Base-by-base conservation (phyloP, 2,888 invertebrate species). In the Empis stercorea region DNA sequence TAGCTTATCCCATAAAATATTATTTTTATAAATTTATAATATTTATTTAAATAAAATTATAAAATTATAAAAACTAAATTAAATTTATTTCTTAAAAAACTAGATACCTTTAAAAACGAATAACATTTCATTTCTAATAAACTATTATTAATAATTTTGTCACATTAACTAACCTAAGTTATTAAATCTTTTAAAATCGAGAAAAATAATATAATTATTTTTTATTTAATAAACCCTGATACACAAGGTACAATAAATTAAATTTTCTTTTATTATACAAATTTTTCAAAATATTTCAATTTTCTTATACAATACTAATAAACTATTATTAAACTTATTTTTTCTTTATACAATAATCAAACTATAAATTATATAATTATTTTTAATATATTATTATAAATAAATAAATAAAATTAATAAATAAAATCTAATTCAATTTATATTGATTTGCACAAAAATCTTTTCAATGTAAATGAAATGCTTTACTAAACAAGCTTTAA, bases 221-320 rank as follows among this genome's bases (percentile, higher is more conserved):
- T 57, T 63, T 71, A 64, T 57, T 80, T 72, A 73, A 78, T 75
- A 73, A 75, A 74, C 76, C 76, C 79, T 80, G 75, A 80, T 79
- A 79, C 80, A 75, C 78, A 81, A 81, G 79, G 79, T 79, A 81
- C 75, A 73, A 65, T 67, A 74, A 75, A 66, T 71, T 48, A 75
- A 75, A 72, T 71, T 66, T 76, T 73, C 73, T 76, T 76, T 68
- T 56, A 30, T 45, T 53, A 59, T 62, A 73, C 64, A 66, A 67
- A 53, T 63, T 67, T 71, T 73, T 73, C 58, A 67, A 51, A 48
- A 17, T 62, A 73, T 73, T 74, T 73, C 66, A 73, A 71, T 69
- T 57, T 73, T 76, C 71, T 71, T 64, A 66, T 48, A 71, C 75
- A 71, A 72, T 76, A 77, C 74, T 73, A 73, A 59, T 76, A 55